Evolutionary conservation across 2,113 vertebrate genomes (phyloP), one percentile per base, ranked within the genome.

Genomic region (Paradisaea rubra): DNA sequence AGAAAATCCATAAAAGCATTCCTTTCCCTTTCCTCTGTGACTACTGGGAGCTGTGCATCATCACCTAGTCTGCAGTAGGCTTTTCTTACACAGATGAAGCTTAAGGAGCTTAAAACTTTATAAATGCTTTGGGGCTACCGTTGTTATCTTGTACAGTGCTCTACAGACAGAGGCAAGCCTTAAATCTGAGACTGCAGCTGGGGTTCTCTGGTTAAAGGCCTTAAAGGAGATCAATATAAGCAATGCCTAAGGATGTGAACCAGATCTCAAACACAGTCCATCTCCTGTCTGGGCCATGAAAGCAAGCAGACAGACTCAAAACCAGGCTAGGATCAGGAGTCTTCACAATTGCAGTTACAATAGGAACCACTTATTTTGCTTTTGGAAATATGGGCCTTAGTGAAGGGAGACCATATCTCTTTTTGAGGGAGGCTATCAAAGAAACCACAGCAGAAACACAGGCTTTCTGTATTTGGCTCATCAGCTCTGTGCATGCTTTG

Each of bases 31-130:
- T 68, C n/a, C 65, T 84, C 57, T 31, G 6, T 41, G 41, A 56
- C 81, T 87, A 30, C 47, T 22, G 45, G 64, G 64, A 91, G n/a
- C 89, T 86, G 19, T 63, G 69, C 39, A 84, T 41, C 41, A 71
- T 81, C 69, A 71, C 73, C 49, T 68, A 68, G 60, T 47, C 53
- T 49, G 37, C 84, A 91, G 44, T 1, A 76, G 57, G 57, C 44
- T 91, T 85, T 87, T 56, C 78, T 87, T 44, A 91, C 54, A 81
- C 47, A 73, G 52, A 66, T 30, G 54, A 92, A 68, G 47, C 74
- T 87, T 95, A 93, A 82, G 63, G 63, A 94, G 90, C 42, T 94
- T 95, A 88, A 90, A 89, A 92, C 68, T 93, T 88, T 42, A 52
- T 61, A 88, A 91, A 88, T 54, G 45, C 47, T 81, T 78, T 81